Base-by-base conservation (phyloP, 2,888 invertebrate species). In the Drosophila ustulata region DNA sequence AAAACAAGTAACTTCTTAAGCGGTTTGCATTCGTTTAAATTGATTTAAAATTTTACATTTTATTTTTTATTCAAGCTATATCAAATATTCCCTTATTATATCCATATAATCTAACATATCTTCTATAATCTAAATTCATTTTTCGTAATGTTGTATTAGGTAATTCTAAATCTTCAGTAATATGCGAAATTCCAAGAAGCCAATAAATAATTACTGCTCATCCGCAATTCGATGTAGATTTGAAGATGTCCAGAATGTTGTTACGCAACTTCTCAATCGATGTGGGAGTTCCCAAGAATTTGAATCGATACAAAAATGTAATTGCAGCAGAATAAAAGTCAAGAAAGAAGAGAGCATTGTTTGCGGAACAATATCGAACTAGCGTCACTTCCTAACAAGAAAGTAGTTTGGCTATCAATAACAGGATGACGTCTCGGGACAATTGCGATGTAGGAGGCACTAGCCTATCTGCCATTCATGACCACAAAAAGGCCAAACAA, bases 401-500 rank as follows among this genome's bases (percentile, higher is more conserved):
- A 83, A 88, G 81, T 78, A 86, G 86, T 82, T 77, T 71, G 67
- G 83, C 80, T 66, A 83, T 86, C 86, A 80, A 84, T 84, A 88
- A 71, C 71, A 67, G 51, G 62, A 9, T 69, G 88, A 84, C 79
- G 59, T 77, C 74, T 58, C 37, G 11, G 25, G 23, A 85, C 85
- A 89, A 89, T 89, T 72, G 84, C 81, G 61, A 72, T 68, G 72
- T 81, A 78, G 85, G 75, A 82, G 82, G 74, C 83, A 71, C 70
- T 77, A 46, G 43, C 55, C 75, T 66, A 71, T 64, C 64, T 67
- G 58, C 89, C 89, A 82, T 88, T 88, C 71, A 89, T 88, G 76
- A 89, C 89, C 89, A 86, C 86, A 86, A 86, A 82, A 66, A 84
- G 85, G 82, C 82, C 71, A 89, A 86, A 89, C 89, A 89, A 80